Base-by-base conservation (phyloP, 2,888 invertebrate genomes). In the Eristalinus aeneus region DNA sequence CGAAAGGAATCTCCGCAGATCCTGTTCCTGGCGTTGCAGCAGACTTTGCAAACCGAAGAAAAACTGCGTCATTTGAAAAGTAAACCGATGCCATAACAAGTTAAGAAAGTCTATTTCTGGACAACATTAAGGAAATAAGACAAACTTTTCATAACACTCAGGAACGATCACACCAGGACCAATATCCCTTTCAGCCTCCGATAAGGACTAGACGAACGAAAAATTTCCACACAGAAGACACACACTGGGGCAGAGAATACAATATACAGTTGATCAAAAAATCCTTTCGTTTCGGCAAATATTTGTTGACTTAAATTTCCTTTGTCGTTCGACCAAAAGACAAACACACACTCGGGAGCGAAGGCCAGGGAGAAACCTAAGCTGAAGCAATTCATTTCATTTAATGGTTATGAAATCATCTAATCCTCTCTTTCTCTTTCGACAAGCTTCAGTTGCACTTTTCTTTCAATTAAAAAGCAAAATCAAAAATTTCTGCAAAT, bases 221-320 rank as follows among this genome's bases (percentile, higher is more conserved):
- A n/a, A n/a, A n/a, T n/a, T n/a, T n/a, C n/a, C 54, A 56, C 16
- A 64, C 23, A n/a, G n/a, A n/a, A n/a, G n/a, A 31, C 32, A 5
- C 39, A 68, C 32, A 32, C n/a, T n/a, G n/a, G n/a, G 64, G 36
- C 11, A 71, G 27, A 75, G 56, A 75, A 75, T 31, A 80, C 61
- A 74, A 80, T 58, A 80, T 74, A 80, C 61, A 65, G 69, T n/a
- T 63, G 64, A 56, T 67, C 53, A 65, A 75, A 73, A 83, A 73
- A 67, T 67, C 75, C 71, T 75, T 72, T 67, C 65, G 54, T 56
- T 11, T 54, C 23, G 60, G 72, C 77, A 56, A 46, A 82, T 72
- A 84, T 79, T 84, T 84, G 79, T 84, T 84, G 84, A 79, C 79
- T 75, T 75, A 63, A 79, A 79, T 83, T 69, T 83, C 68, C 78